phyloP scores from a whole-genome alignment of 1,140 invertebrate genomes.

The Lanistes nyassanus region DNA sequence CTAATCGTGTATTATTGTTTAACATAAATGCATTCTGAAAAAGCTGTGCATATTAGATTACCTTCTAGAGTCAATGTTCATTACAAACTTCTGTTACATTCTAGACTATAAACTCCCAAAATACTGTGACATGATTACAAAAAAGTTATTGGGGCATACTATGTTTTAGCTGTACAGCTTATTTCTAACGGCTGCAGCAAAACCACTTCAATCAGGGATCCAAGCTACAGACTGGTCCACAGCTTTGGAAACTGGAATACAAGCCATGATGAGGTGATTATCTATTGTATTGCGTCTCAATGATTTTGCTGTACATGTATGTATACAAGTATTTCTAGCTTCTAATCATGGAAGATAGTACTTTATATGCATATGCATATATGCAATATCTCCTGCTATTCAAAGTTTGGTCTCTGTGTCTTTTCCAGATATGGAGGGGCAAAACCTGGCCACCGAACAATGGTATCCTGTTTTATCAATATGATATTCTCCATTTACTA shows the following conservation, averaged over 20 bases:
- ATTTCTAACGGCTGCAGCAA: constrained; percentile 75
- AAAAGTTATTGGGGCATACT: constrained; percentile 48
- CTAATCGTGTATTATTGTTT: too few species aligned
- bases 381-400: too few species aligned
- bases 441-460: constrained; percentile 79
- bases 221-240: constrained; percentile 22
- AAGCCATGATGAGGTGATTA: constrained; percentile 45
- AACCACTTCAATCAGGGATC: constrained; percentile 36
- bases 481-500: neutral
- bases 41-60: too few species aligned
- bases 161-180: constrained; percentile 66
- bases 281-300: too few species aligned
- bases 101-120: too few species aligned
- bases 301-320: too few species aligned
- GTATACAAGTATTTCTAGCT: too few species aligned
- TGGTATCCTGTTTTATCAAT: constrained; percentile 67
- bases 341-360: too few species aligned
- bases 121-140: neutral
- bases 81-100: too few species aligned
- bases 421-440: constrained; percentile 77
- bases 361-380: too few species aligned
- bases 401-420: neutral
- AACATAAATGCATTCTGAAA: too few species aligned
- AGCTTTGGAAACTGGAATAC: constrained; percentile 39
- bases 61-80: too few species aligned